Base-by-base conservation (phyloP, 2,888 invertebrate species). In the Eugnorisma glareosa region DNA sequence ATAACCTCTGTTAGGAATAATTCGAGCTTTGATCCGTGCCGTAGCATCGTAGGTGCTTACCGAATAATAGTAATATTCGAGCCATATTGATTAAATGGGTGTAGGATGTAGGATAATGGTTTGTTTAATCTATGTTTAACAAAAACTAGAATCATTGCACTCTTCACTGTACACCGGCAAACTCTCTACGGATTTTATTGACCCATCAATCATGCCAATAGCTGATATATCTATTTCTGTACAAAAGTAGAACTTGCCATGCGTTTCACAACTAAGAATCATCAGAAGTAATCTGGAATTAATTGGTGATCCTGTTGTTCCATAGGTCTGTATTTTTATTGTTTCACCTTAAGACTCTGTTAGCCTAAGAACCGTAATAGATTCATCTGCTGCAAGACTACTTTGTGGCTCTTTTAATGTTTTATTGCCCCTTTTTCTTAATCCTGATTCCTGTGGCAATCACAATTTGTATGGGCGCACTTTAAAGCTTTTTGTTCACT, bases 1-100 rank as follows among this genome's bases (percentile, higher is more conserved):
- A 76, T 81, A 68, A 69, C 77, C 68, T 79, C 70, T 66, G 71
- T 83, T 77, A 68, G 40, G 63, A 71, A 48, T 69, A 59, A 74
- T 81, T 79, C 63, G 37, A 48, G 51, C 80, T 81, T 86, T 85
- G 81, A 81, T 78, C 68, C 54, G 21, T 18, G 74, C 81, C 79
- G 76, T 13, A 57, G 11, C 13, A 24, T 61, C 28, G 31, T 67
- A 43, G 15, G 37, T 43, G 67, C 76, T 61, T 63, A 68, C 59
- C 45, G 57, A 51, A 67, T 31, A 51, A 54, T 70, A 18, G 31
- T 71, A 15, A 37, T 72, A 69, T 57, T 66, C 11, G 31, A 57
- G 28, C 31, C 24, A 28, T 51, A 70, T 59, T 18, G 43, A 64
- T 40, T 61, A 4, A 43, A 28, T 57, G 67, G 48, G 1, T 31